phyloP scores from a whole-genome alignment of 2,113 vertebrate species.

The Myotis lucifugus region DNA sequence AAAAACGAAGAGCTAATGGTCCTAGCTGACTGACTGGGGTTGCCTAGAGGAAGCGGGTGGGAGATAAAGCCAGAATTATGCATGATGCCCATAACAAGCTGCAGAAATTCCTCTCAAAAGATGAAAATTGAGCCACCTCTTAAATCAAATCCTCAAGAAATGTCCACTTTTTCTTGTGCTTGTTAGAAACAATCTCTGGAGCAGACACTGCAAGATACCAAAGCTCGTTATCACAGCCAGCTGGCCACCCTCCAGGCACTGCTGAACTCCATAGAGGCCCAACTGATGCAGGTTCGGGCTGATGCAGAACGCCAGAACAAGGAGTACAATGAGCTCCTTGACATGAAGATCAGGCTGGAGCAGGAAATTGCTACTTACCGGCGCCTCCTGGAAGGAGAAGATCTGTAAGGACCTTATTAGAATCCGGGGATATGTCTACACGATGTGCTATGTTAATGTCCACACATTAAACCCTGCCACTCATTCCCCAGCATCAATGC shows the following conservation, averaged over 20 bases:
- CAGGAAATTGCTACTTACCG: slow-evolving; percentile 87
- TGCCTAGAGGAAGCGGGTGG: neutral
- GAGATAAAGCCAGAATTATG: neutral
- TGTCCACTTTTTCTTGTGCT: neutral
- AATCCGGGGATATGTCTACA: neutral
- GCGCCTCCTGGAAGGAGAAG: slow-evolving; percentile 86
- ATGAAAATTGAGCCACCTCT: neutral
- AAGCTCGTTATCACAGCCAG: slow-evolving; percentile 72
- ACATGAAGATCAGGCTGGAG: slow-evolving; percentile 85
- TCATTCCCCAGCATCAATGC: neutral
- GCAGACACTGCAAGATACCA: slow-evolving; percentile 72
- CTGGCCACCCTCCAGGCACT: slow-evolving; percentile 76
- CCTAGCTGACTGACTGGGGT: neutral
- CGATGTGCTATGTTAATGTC: neutral
- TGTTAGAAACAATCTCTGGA: slow-evolving; percentile 81
- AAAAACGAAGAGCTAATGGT: neutral
- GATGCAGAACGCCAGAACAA: slow-evolving; percentile 79
- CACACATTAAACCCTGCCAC: neutral
- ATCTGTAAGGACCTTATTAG: slow-evolving; percentile 74
- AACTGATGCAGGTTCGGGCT: slow-evolving; percentile 77
- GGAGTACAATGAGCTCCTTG: slow-evolving; percentile 77
- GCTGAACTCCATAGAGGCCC: slow-evolving; percentile 72
- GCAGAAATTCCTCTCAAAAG: neutral
- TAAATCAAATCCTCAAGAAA: slow-evolving; percentile 32
- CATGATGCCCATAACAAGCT: neutral